Percentiles rank a stretch among this genome's conserved stretches.
Conservation (phyloP, 2,113 vertebrate species). For the Scolopax mira region DNA sequence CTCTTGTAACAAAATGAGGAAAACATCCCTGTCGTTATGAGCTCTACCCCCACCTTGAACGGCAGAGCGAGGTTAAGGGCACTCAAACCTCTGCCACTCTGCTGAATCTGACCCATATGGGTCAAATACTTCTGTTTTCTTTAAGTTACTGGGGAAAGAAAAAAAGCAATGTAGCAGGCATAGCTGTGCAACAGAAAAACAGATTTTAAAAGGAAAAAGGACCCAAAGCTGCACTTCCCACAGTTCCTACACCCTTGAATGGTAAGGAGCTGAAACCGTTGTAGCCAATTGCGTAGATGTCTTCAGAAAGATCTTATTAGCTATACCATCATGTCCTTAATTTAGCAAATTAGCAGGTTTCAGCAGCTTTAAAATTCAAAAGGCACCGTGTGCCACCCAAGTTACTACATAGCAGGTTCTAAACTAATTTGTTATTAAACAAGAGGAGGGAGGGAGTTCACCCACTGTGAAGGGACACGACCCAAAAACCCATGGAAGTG, state of each 20-base stretch:
- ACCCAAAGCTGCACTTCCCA: not conserved
- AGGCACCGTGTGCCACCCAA: constrained; percentile 49
- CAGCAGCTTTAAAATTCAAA: constrained; percentile 70
- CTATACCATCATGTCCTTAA: constrained; percentile 55
- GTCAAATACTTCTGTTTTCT: not conserved
- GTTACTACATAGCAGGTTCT: constrained; percentile 51
- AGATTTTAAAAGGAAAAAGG: not conserved
- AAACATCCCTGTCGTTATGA: not conserved
- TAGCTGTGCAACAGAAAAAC: not conserved
- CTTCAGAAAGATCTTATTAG: constrained; percentile 67
- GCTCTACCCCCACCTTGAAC: rapidly evolving
- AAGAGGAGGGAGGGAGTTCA: not conserved
- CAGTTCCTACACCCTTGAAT: constrained; percentile 50
- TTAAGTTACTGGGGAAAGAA: not conserved
- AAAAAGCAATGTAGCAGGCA: not conserved
- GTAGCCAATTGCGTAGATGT: constrained; percentile 27
- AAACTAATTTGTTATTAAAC: not conserved
- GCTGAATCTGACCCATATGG: not conserved
- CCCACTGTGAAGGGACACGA: not conserved
- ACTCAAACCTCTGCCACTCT: not conserved
- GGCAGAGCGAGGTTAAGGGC: not conserved
- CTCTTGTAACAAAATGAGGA: not conserved
- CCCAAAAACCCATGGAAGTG: not conserved
- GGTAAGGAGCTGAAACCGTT: not conserved
- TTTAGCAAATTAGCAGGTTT: constrained; percentile 70